These are phyloP conservation scores for Sebastes itinus DNA, from an alignment of 2,797 vertebrate species.

Conservation along the genomic window DNA sequence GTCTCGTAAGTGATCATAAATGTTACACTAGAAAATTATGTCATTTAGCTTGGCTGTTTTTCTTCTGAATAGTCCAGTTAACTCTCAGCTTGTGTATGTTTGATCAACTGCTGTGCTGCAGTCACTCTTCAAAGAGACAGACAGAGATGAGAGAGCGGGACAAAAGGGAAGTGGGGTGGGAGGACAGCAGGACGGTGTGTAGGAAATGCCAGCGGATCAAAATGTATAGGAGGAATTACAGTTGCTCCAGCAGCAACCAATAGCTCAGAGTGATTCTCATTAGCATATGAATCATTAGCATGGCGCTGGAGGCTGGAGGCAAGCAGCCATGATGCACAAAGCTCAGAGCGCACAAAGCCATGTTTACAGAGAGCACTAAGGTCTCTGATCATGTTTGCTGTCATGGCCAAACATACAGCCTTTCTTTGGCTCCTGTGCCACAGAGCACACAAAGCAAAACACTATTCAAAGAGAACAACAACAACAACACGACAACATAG, in stretches of 20 bases:
- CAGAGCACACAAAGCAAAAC: background rate
- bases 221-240: slow-evolving; percentile 47
- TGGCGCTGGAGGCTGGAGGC: slow-evolving; percentile 49
- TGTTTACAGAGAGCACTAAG: slow-evolving; percentile 60
- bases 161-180: background rate
- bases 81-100: slow-evolving; percentile 17
- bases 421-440: slow-evolving; percentile 3
- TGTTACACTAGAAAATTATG: background rate
- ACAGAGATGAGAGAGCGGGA: background rate
- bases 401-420: slow-evolving; percentile 46
- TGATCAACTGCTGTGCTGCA: slow-evolving; percentile 27
- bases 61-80: slow-evolving; percentile 9
- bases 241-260: slow-evolving; percentile 39
- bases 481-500: slow-evolving; percentile 7
- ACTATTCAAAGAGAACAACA: slow-evolving; percentile 11
- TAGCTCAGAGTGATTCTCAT: slow-evolving; percentile 59
- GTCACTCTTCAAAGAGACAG: slow-evolving; percentile 9
- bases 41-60: slow-evolving; percentile 1
- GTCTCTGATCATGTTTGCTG: slow-evolving; percentile 56
- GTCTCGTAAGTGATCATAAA: background rate
- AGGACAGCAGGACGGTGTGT: slow-evolving; percentile 3
- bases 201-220: slow-evolving; percentile 51
- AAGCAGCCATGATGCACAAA: slow-evolving; percentile 59
- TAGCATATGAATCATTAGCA: slow-evolving; percentile 80
- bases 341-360: slow-evolving; percentile 51